Conservation (phyloP, 2,888 invertebrate genomes). For the Hemithea aestivaria region DNA sequence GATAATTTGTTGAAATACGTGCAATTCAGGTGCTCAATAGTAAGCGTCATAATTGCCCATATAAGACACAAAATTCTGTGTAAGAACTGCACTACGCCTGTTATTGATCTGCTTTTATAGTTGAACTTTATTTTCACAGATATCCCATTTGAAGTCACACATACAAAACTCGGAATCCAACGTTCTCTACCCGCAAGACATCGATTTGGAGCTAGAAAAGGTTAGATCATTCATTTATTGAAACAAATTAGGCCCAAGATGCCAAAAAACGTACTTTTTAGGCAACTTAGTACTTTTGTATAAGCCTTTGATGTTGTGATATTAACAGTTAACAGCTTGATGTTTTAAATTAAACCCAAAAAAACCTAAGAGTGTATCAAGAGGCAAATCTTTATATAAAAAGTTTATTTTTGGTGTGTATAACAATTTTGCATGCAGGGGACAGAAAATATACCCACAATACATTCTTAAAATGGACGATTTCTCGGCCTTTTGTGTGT, state of each 20-base stretch:
- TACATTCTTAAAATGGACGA: too few species aligned
- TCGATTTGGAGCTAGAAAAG: conserved; percentile 73
- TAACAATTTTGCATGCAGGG: conserved; percentile 47
- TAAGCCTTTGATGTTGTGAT: conserved; percentile 18
- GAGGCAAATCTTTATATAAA: too few species aligned
- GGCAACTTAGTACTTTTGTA: neutral
- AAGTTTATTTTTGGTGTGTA: conserved; percentile 22
- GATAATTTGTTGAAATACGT: too few species aligned
- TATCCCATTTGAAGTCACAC: conserved; percentile 75
- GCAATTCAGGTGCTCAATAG: too few species aligned
- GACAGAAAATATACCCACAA: conserved; percentile 39
- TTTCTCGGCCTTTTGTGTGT: too few species aligned
- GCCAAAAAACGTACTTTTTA: neutral
- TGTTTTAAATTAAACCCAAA: neutral
- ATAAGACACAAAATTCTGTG: too few species aligned
- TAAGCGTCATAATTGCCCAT: too few species aligned
- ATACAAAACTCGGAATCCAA: conserved; percentile 68
- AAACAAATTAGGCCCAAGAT: neutral
- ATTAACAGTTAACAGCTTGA: conserved; percentile 19
- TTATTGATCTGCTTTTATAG: neutral
- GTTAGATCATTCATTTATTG: conserved; percentile 38
- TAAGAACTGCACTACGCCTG: too few species aligned
- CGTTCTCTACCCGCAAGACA: conserved; percentile 77
- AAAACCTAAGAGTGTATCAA: neutral
- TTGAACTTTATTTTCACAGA: conserved; percentile 44